Evolutionary conservation across 2,113 vertebrate genomes (phyloP).

Genomic region (Epinephelus fuscoguttatus): DNA sequence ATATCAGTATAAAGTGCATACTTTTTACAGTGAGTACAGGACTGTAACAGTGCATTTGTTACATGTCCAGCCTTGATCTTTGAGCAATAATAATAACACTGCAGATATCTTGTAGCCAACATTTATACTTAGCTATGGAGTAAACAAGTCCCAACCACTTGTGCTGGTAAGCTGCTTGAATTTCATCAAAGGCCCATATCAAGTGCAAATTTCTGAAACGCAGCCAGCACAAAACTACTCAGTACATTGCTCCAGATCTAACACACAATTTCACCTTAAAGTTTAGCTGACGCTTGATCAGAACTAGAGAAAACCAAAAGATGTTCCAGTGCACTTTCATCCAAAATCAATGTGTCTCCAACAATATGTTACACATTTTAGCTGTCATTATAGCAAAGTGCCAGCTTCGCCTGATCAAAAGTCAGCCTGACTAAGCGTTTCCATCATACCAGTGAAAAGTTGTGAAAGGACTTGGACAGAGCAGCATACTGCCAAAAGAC

Average conservation of each 20-base stretch:
- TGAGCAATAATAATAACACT: conserved; percentile 14
- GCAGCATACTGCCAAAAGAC: neutral
- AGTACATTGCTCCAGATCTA: conserved; percentile 1
- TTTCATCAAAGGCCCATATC: conserved; percentile 49
- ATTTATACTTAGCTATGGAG: conserved; percentile 60
- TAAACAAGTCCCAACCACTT: conserved; percentile 51
- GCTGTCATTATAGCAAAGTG: conserved; percentile 22
- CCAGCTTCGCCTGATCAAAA: conserved; percentile 10
- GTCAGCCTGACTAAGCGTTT: conserved; percentile 6
- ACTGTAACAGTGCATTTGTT: neutral
- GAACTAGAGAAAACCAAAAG: neutral
- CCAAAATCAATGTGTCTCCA: conserved; percentile 22
- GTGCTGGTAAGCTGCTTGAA: conserved; percentile 43
- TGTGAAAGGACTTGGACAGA: conserved; percentile 3
- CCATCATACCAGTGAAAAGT: neutral
- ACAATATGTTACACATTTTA: neutral
- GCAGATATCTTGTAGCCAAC: conserved; percentile 28
- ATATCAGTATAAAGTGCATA: neutral
- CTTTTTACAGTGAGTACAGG: neutral
- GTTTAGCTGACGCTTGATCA: neutral
- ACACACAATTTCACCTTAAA: neutral
- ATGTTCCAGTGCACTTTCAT: neutral
- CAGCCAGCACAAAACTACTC: conserved; percentile 39
- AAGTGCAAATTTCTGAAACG: conserved; percentile 40
- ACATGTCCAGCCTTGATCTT: conserved; percentile 13